Base-by-base conservation (phyloP, 2,888 invertebrate genomes). In the Idaea straminata region DNA sequence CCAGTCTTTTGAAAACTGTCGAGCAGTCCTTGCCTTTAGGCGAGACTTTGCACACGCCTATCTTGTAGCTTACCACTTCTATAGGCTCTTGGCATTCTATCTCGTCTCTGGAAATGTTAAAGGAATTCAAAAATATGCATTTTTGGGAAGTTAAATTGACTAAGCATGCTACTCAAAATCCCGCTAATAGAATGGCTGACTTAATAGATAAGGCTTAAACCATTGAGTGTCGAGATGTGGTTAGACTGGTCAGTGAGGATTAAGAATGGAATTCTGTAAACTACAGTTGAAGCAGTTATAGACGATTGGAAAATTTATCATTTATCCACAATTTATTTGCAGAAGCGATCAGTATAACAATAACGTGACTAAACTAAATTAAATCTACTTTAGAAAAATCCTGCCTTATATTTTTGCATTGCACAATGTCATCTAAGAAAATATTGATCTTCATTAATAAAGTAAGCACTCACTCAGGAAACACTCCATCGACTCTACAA, bases 21-120 rank as follows among this genome's bases (percentile, higher is more conserved):
- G 95, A 95, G 83, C 98, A 98, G 80, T 97, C 96, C 86, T 99
- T 99, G 70, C 99, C 99, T 76, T 96, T 97, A 0, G 96, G 95
- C 0, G 97, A 97, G 34, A 99, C 98, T 85, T 98, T 98, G 91
- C 98, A 99, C 13, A 99, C 97, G 5, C 99, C 99, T 78, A 99
- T 97, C 91, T 98, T 98, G 92, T 98, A 97, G 86, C 98, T 97
- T 64, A 99, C 96, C 36, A 97, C 97, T 86, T 98, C 98, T 76
- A 99, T 97, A 25, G 99, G 96, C 84, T 98, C 97, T 71, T 95
- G 95, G 84, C 98, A 98, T 84, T 96, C 96, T 64, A 98, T 95
- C 76, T 96, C 94, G 35, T 95, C 96, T 70, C 97, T 97, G 86
- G 7, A 69, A 69, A 65, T 47, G 6, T 5, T 47, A 10, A 60